Conservation (phyloP, 2,888 invertebrate species). For the Sepiola atlantica region DNA sequence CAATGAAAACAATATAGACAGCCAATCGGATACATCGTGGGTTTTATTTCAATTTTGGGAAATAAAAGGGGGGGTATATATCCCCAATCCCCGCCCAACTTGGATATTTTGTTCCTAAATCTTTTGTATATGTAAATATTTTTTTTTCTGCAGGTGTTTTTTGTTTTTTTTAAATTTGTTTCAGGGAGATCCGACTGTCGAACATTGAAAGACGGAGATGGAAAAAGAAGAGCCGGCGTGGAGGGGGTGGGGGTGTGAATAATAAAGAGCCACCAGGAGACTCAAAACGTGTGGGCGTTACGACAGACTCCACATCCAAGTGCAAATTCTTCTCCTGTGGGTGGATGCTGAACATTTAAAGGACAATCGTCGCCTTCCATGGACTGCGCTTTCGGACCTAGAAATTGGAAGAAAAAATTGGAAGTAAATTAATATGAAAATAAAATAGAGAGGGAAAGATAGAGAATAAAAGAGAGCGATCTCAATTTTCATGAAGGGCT, state of each 20-base stretch:
- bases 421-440: slow-evolving; percentile 12
- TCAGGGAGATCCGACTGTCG: neutral
- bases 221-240: neutral
- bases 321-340: slow-evolving; percentile 98
- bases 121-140: neutral
- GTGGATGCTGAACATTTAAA: slow-evolving; percentile 93
- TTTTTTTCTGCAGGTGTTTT: neutral
- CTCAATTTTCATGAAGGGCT: too few relatives aligned
- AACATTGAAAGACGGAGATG: slow-evolving; percentile 8
- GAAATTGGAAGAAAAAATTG: slow-evolving; percentile 51
- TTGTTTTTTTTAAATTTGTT: neutral
- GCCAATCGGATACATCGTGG: neutral
- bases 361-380: slow-evolving; percentile 97
- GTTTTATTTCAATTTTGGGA: too few relatives aligned
- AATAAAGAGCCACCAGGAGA: neutral
- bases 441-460: neutral
- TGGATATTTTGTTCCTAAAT: neutral
- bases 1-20: neutral
- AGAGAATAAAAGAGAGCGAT: too few relatives aligned
- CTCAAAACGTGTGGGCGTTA: slow-evolving; percentile 90
- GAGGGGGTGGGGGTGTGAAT: neutral
- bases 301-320: slow-evolving; percentile 98
- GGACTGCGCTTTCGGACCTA: slow-evolving; percentile 93
- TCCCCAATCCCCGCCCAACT: too few relatives aligned
- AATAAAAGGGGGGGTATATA: too few relatives aligned